Evolutionary conservation across 2,888 invertebrate genomes (phyloP), one percentile per base, ranked within the genome.

Genomic region (Dendrolimus houi): DNA sequence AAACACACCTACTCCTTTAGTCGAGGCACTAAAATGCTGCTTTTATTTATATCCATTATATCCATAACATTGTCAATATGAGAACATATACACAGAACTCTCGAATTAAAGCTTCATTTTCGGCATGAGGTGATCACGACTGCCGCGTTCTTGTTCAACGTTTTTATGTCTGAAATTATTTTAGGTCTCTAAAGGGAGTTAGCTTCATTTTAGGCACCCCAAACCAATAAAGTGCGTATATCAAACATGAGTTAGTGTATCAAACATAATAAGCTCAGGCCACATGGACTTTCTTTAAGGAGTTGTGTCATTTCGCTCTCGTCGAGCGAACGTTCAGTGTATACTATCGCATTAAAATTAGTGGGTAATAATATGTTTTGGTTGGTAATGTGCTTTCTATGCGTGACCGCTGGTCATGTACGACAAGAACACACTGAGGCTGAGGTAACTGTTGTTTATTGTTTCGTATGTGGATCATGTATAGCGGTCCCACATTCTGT

Each of bases 201-300:
- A 69, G 85, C 79, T 69, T 71, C 84, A 84, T 87, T 83, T 89
- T 87, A 87, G 69, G 65, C 70, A 64, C 68, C 69, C 65, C 62
- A 67, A 71, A 71, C 69, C 75, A 78, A 79, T 81, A 79, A 83
- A 81, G 82, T 81, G 78, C 77, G 69, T 73, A 72, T 72, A 78
- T 73, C 77, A 75, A 74, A 79, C 72, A 73, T 83, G 79, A 83
- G 82, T 87, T 87, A 85, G 87, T 87, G 83, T 87, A 80, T 81
- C 81, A 76, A 79, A 80, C 81, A 75, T 78, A 75, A 79, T 77
- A 81, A 79, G 75, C 74, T 72, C 64, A 61, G 66, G 75, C 63
- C 78, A 77, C 74, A 77, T 76, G 75, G 72, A 71, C 77, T 77
- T 77, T 74, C 74, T 66, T 71, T 64, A 67, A 65, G 63, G 67